A percentile compares a stretch with the other conserved stretches of the same genome.
These are phyloP conservation scores for Cladorhizidae sp. DNA, from an alignment of 37 sponge, comb jelly and placozoan genomes.

Conservation along the genomic window DNA sequence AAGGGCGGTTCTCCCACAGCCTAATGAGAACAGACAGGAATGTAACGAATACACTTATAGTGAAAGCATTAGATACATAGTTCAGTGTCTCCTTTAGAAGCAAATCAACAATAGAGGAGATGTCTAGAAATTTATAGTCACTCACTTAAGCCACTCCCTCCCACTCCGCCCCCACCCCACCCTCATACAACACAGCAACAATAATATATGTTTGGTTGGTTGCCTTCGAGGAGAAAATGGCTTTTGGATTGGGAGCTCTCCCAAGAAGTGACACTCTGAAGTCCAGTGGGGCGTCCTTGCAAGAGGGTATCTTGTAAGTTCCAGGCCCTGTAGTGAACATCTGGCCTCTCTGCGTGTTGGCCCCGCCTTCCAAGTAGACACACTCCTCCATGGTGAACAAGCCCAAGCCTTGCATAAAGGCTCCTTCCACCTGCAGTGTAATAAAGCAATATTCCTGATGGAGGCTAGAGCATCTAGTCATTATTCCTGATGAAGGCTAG, in stretches of 20 bases:
- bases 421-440: conserved; percentile 63
- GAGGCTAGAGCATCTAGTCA: no score
- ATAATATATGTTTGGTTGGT: not conserved
- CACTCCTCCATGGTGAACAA: conserved; percentile 72
- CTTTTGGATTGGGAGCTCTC: conserved; percentile 65
- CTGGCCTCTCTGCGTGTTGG: conserved; percentile 39
- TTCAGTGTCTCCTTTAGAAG: no score
- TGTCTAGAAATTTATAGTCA: no score
- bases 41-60: not conserved
- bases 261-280: conserved; percentile 78
- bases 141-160: no score
- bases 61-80: no score
- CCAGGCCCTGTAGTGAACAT: conserved; percentile 77
- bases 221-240: conserved; percentile 84
- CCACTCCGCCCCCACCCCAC: no score
- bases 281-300: conserved; percentile 68
- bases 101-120: no score
- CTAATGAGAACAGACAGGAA: conserved; percentile 27
- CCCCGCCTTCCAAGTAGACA: conserved; percentile 64
- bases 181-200: not conserved
- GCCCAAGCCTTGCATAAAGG: conserved; percentile 80
- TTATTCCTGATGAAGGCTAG: no score
- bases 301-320: conserved; percentile 82
- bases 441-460: no score
- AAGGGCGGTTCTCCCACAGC: conserved; percentile 93